These are phyloP conservation scores for Catajapyx aquilonaris DNA, from an alignment of 1,140 invertebrate genomes.

Conservation along the genomic window DNA sequence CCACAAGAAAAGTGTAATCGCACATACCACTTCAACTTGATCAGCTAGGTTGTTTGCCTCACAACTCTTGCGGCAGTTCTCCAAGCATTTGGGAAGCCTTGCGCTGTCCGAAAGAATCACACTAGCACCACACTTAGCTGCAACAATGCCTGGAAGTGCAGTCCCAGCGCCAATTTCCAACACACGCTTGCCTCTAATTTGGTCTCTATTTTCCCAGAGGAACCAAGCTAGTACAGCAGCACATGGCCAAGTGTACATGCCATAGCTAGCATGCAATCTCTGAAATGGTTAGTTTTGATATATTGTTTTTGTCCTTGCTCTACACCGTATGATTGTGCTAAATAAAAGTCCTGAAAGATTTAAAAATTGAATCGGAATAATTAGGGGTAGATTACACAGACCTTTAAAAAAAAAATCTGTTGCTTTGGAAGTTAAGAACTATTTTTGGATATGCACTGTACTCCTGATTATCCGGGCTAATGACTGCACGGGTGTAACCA, in stretches of 20 bases:
- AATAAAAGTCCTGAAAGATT: too few species aligned
- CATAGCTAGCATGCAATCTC: slow-evolving; percentile 68
- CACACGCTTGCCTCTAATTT: slow-evolving; percentile 43
- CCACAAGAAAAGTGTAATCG: too few species aligned
- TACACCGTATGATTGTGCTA: too few species aligned
- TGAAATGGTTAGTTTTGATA: too few species aligned
- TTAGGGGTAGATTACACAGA: too few species aligned
- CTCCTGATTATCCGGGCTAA: too few species aligned
- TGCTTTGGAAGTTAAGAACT: too few species aligned
- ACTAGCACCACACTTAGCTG: slow-evolving; percentile 72
- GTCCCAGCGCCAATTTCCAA: slow-evolving; percentile 84
- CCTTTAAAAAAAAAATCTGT: too few species aligned
- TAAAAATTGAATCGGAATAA: too few species aligned
- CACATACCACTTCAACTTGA: slow-evolving; percentile 9
- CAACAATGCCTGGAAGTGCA: slow-evolving; percentile 66
- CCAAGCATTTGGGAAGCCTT: slow-evolving; percentile 36
- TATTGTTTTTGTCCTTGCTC: too few species aligned
- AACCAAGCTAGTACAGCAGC: slow-evolving; percentile 79
- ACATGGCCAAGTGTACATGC: slow-evolving; percentile 85
- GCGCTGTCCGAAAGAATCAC: slow-evolving; percentile 48
- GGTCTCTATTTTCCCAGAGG: slow-evolving; percentile 59
- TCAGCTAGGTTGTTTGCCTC: slow-evolving; percentile 29
- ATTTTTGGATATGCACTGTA: too few species aligned
- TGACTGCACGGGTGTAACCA: too few species aligned
- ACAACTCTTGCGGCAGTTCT: slow-evolving; percentile 55